These are phyloP conservation scores for Strigamia maritima DNA, from an alignment of 2,888 invertebrate genomes.

Conservation along the genomic window DNA sequence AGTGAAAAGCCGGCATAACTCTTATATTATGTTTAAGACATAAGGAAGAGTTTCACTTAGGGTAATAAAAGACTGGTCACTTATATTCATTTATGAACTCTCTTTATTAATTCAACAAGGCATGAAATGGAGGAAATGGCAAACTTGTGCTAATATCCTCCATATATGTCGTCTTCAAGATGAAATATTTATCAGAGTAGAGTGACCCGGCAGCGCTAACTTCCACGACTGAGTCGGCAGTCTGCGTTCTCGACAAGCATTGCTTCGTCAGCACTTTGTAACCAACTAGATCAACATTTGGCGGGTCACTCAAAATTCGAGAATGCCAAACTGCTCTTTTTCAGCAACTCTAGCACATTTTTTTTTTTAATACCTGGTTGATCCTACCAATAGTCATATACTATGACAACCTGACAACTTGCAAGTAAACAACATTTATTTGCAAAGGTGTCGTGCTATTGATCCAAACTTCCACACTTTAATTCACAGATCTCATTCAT, in stretches of 20 bases:
- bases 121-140: background rate
- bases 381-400: background rate
- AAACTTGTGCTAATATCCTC: background rate
- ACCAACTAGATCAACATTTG: background rate
- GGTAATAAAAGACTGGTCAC: background rate
- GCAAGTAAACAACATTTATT: too few species aligned
- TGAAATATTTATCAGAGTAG: background rate
- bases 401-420: background rate
- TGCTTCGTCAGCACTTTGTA: background rate
- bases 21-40: background rate
- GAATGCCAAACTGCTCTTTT: background rate
- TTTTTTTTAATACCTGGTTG: background rate
- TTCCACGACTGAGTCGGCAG: background rate
- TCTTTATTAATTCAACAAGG: conserved; percentile 4
- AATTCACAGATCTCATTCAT: too few species aligned
- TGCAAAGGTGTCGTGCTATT: too few species aligned
- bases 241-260: background rate
- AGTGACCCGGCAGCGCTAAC: background rate
- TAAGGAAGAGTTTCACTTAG: background rate
- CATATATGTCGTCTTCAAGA: background rate
- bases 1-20: background rate
- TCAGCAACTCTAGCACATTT: background rate
- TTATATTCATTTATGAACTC: background rate
- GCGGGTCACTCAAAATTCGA: background rate
- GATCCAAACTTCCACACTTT: too few species aligned